Evolutionary conservation across 2,797 vertebrate species (phyloP).

Genomic region (Neopelma chrysocephalum): DNA sequence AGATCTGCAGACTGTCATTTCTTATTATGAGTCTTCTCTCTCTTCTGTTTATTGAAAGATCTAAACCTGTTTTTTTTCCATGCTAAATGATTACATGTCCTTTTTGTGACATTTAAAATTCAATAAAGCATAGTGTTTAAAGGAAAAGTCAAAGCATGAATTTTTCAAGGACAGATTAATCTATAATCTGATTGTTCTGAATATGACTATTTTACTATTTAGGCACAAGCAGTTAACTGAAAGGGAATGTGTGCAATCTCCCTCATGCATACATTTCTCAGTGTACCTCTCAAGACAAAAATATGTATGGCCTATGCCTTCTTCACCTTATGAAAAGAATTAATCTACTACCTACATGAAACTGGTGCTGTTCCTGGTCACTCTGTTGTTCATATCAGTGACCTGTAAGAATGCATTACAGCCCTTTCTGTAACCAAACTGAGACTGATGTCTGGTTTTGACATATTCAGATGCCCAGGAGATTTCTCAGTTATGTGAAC

Average conservation of each 20-base stretch:
- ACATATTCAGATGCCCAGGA: neutral
- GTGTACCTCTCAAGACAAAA: neutral
- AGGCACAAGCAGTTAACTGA: neutral
- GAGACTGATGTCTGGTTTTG: neutral
- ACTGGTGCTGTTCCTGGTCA: neutral
- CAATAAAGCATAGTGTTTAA: slow-evolving; percentile 6
- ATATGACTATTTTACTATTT: neutral
- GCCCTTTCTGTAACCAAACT: neutral
- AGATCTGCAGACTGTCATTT: neutral
- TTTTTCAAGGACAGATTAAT: slow-evolving; percentile 11
- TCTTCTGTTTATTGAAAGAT: neutral
- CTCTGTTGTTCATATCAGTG: neutral
- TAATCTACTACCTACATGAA: neutral
- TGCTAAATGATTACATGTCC: slow-evolving; percentile 36
- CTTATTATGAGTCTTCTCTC: neutral
- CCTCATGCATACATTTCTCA: neutral
- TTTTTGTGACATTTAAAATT: slow-evolving; percentile 33
- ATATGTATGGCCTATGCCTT: neutral
- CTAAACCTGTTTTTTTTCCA: neutral
- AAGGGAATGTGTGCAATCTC: neutral
- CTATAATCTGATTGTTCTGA: neutral
- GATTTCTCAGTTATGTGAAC: neutral
- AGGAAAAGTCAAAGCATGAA: slow-evolving; percentile 31
- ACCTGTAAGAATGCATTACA: neutral
- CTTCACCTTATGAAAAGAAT: neutral